Evolutionary conservation across 2,888 invertebrate species (phyloP).

Genomic region (Cistogaster globosa): DNA sequence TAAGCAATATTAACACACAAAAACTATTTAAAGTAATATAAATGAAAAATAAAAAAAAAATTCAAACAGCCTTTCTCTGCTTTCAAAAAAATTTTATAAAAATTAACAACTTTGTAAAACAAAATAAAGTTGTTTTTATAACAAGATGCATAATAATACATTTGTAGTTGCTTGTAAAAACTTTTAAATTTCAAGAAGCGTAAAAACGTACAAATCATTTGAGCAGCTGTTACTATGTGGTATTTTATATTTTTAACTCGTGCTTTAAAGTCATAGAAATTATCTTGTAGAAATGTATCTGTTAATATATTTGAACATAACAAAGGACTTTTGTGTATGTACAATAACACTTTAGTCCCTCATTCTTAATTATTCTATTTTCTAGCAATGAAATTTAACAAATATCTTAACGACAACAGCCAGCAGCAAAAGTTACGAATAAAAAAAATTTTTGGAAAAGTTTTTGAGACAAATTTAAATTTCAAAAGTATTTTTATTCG

Average conservation of each 20-base stretch:
- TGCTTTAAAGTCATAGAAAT: not conserved
- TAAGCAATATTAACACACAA: not conserved
- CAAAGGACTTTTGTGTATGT: not conserved
- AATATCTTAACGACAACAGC: constrained; percentile 14
- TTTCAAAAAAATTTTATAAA: constrained; percentile 4
- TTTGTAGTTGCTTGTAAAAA: not conserved
- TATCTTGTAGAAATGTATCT: not conserved
- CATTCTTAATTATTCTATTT: not conserved
- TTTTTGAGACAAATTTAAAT: not conserved
- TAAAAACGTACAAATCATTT: constrained; percentile 21
- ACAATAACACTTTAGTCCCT: not conserved
- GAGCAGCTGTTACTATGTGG: constrained; percentile 29
- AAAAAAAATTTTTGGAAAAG: not conserved
- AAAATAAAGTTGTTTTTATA: constrained; percentile 20
- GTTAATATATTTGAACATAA: not conserved
- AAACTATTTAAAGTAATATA: not conserved
- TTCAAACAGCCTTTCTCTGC: constrained; percentile 15
- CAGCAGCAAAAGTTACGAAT: not conserved
- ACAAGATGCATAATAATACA: not conserved
- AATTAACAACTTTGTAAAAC: constrained; percentile 44
- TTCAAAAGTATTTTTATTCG: not conserved
- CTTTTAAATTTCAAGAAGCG: too few relatives aligned
- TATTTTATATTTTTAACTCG: constrained; percentile 2
- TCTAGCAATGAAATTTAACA: constrained; percentile 20
- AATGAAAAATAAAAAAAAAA: not conserved